These are phyloP conservation scores for Hippocampus abdominalis DNA, from an alignment of 2,113 vertebrate genomes.

Conservation along the genomic window DNA sequence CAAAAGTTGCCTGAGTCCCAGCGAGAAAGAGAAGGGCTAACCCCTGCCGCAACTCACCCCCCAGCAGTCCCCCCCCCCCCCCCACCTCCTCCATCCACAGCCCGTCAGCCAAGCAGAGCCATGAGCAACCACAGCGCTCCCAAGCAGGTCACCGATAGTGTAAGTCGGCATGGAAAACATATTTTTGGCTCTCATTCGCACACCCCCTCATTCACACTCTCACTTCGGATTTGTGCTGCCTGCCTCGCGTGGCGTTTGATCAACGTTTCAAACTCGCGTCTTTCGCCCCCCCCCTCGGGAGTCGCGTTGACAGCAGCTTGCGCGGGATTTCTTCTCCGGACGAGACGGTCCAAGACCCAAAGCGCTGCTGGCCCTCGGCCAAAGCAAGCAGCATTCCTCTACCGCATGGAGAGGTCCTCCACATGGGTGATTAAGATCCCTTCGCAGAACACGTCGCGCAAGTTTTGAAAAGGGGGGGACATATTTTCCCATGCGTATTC, in stretches of 20 bases:
- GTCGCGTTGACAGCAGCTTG: constrained; percentile 11
- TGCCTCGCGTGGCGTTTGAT: too few relatives aligned
- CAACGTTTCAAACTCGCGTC: too few relatives aligned
- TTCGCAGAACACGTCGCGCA: constrained; percentile 23
- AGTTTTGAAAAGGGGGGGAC: constrained; percentile 15
- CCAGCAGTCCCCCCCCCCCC: constrained; percentile 20
- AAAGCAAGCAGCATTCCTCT: constrained; percentile 37
- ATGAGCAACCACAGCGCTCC: constrained; percentile 66
- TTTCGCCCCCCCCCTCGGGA: background rate
- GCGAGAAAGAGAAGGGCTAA: constrained; percentile 81
- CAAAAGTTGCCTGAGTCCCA: constrained; percentile 76
- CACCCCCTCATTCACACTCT: too few relatives aligned
- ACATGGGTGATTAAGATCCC: constrained; percentile 29
- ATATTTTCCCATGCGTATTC: constrained; percentile 12
- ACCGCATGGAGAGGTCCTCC: constrained; percentile 14
- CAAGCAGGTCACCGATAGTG: constrained; percentile 51
- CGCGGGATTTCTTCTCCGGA: constrained; percentile 11
- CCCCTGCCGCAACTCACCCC: constrained; percentile 35
- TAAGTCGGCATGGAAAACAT: constrained; percentile 50
- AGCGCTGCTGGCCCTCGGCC: constrained; percentile 28
- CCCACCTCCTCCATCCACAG: constrained; percentile 16
- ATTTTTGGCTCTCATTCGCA: background rate
- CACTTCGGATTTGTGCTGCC: background rate
- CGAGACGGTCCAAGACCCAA: constrained; percentile 8
- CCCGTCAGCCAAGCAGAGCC: constrained; percentile 45